Conservation (phyloP, 1,140 invertebrate species). For the Pteromalus puparum region DNA sequence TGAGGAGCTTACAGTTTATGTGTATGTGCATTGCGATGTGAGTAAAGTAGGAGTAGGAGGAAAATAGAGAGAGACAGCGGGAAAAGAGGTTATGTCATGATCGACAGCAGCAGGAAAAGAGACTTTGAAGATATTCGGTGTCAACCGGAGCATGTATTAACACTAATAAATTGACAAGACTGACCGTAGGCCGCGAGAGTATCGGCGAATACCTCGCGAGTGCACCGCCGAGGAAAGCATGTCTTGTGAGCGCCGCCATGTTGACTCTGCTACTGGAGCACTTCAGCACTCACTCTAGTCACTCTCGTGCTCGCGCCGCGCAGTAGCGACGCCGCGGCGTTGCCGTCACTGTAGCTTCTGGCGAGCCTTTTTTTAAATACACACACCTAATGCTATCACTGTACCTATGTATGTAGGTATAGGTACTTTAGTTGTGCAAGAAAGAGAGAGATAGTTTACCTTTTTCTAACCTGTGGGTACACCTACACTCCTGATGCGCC, state of each 20-base stretch:
- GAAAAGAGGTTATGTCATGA: slow-evolving; percentile 20
- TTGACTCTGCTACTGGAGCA: slow-evolving; percentile 55
- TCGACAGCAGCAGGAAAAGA: background rate
- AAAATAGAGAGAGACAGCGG: background rate
- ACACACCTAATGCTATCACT: background rate
- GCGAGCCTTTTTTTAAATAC: slow-evolving; percentile 36
- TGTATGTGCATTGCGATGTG: background rate
- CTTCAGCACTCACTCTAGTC: background rate
- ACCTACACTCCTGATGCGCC: too few relatives aligned
- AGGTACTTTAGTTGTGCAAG: background rate
- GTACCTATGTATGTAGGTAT: background rate
- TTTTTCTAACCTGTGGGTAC: background rate
- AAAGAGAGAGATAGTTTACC: background rate
- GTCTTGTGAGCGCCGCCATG: slow-evolving; percentile 80
- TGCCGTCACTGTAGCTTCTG: background rate
- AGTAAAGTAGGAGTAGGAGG: background rate
- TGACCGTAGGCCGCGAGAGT: slow-evolving; percentile 59
- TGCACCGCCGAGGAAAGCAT: slow-evolving; percentile 69
- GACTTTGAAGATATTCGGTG: background rate
- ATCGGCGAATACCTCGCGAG: slow-evolving; percentile 51
- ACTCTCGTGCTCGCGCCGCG: background rate
- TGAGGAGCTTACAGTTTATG: background rate
- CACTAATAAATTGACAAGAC: slow-evolving; percentile 42
- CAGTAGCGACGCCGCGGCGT: slow-evolving; percentile 16
- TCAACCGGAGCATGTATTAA: too few relatives aligned